phyloP scores from a whole-genome alignment of 2,797 vertebrate species.

The Pampus argenteus region DNA sequence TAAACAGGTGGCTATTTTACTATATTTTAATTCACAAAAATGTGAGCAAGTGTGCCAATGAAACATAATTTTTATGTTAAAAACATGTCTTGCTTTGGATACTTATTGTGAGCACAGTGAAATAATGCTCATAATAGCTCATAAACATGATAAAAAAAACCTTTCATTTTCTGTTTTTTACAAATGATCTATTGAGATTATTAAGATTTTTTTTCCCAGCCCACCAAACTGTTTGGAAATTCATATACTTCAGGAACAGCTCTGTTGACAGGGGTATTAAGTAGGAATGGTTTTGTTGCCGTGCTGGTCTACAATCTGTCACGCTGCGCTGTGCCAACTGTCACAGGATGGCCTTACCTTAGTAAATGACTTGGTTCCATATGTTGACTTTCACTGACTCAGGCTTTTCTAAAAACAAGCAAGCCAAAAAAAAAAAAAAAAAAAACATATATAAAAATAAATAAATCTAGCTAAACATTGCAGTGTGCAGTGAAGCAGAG shows the following conservation, averaged over 20 bases:
- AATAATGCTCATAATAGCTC: not conserved
- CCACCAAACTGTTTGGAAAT: constrained; percentile 8
- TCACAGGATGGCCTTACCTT: constrained; percentile 67
- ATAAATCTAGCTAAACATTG: constrained; percentile 38
- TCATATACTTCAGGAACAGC: constrained; percentile 28
- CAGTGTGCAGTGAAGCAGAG: constrained; percentile 28
- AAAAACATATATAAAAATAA: too few relatives aligned
- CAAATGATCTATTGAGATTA: not conserved
- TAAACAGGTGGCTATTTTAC: constrained; percentile 29
- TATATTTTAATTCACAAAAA: constrained; percentile 22
- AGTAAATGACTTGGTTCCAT: constrained; percentile 70
- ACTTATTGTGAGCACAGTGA: not conserved
- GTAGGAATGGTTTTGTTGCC: constrained; percentile 60
- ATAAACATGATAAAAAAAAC: constrained; percentile 12
- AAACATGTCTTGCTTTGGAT: not conserved
- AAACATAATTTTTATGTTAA: constrained; percentile 10
- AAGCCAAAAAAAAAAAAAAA: constrained; percentile 22
- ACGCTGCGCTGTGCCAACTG: constrained; percentile 65
- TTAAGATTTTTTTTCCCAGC: constrained; percentile 12
- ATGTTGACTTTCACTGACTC: constrained; percentile 69
- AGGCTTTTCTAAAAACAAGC: constrained; percentile 47
- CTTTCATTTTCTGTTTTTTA: not conserved
- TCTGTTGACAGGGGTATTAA: constrained; percentile 47
- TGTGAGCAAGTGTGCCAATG: constrained; percentile 6
- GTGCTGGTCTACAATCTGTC: constrained; percentile 69